Percentiles rank a stretch among this genome's conserved stretches.
Evolutionary conservation across 2,888 invertebrate species (phyloP).

Genomic region (Buathra laborator): DNA sequence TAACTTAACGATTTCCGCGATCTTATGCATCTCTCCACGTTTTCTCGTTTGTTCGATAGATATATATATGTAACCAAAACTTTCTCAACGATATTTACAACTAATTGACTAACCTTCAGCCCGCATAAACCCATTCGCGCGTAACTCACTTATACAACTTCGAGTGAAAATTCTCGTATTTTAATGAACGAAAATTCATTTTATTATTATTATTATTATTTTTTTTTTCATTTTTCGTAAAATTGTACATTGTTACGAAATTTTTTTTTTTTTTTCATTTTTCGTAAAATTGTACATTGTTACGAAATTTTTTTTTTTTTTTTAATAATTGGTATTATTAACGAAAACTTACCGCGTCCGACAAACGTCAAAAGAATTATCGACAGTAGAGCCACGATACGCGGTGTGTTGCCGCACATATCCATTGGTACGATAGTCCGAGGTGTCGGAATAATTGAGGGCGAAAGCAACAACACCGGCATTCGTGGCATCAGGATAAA

Average conservation of each 20-base stretch:
- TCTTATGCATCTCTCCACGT: too few species aligned
- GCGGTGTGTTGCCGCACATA: slow-evolving; percentile 65
- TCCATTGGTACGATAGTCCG: slow-evolving; percentile 63
- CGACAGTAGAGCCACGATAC: slow-evolving; percentile 71
- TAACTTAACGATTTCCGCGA: too few species aligned
- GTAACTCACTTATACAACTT: too few species aligned
- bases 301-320: background rate
- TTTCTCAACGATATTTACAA: too few species aligned
- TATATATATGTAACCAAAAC: too few species aligned
- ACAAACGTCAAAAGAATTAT: slow-evolving; percentile 77
- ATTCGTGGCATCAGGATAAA: slow-evolving; percentile 56
- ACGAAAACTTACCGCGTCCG: slow-evolving; percentile 71
- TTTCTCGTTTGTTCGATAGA: too few species aligned
- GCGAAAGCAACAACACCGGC: slow-evolving; percentile 60
- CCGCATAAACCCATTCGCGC: too few species aligned
- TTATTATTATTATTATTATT: too few species aligned
- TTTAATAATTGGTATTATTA: background rate
- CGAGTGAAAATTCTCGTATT: too few species aligned
- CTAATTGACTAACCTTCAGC: too few species aligned
- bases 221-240: too few species aligned
- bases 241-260: background rate
- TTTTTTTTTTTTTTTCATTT: background rate
- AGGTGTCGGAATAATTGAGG: slow-evolving; percentile 58
- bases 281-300: background rate
- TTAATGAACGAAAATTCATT: too few species aligned